phyloP scores from a whole-genome alignment of 2,113 vertebrate species.

The Siniperca knerii region DNA sequence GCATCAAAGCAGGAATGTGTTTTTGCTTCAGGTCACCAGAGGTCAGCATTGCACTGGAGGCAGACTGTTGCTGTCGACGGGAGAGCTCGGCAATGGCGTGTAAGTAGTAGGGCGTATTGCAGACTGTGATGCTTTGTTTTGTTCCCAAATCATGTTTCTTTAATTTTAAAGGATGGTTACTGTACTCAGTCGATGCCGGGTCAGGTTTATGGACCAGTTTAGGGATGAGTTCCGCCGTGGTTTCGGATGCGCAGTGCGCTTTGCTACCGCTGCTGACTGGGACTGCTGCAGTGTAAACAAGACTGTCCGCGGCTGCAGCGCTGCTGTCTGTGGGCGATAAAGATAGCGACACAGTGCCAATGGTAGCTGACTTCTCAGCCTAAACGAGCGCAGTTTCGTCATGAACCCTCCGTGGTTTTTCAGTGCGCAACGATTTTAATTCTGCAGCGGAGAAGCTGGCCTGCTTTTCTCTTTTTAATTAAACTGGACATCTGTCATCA shows the following conservation, averaged over 20 bases:
- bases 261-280: conserved; percentile 38
- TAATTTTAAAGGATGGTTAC: not conserved
- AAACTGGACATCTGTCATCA: conserved; percentile 24
- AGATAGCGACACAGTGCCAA: not conserved
- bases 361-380: not conserved
- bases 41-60: conserved; percentile 61
- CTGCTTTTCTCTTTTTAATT: conserved; percentile 5
- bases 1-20: not conserved
- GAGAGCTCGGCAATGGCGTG: conserved; percentile 2
- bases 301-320: conserved; percentile 45
- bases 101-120: not conserved
- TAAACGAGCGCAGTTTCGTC: not conserved
- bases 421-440: conserved; percentile 6
- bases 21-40: conserved; percentile 62
- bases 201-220: not conserved
- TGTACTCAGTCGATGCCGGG: not conserved
- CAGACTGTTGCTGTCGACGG: conserved; percentile 19
- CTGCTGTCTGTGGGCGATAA: conserved; percentile 14
- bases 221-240: conserved; percentile 16
- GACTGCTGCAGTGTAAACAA: conserved; percentile 75
- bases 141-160: not conserved
- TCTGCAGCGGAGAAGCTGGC: not conserved
- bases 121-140: not conserved
- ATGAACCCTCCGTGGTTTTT: not conserved
- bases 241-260: conserved; percentile 74